Evolutionary conservation across 2,888 invertebrate species (phyloP), one percentile per base, ranked within the genome.

Genomic region (Megamerina dolium): DNA sequence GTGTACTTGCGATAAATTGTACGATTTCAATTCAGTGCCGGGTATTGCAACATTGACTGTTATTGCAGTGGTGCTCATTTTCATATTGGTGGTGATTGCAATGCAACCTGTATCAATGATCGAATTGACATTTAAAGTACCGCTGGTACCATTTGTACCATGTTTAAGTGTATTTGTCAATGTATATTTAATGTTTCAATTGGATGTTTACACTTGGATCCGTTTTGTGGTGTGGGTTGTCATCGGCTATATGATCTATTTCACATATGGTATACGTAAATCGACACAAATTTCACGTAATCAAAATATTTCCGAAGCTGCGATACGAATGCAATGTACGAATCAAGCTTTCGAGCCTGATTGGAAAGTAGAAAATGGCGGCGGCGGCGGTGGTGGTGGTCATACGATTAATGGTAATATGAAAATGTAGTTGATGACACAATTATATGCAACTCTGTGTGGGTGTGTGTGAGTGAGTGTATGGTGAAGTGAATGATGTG

Each of bases 181-280:
- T 73, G 73, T 91, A 39, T 92, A 91, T 70, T 75, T 95, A 41
- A 94, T 94, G 93, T 78, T 89, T 58, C 87, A 91, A 73, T 74
- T 95, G 49, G 87, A 90, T 64, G 58, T 76, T 37, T 78, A 81
- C 59, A 94, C 94, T 3, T 94, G 94, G 94, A 79, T 91, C 45
- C 77, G 93, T 59, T 93, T 94, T 73, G 74, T 78, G 41, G 77
- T 87, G 13, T 95, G 94, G 94, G 77, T 95, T 55, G 62, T 75
- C 6, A 73, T 92, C 46, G 94, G 93, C 78, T 85, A 90, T 61
- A 57, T 80, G 3, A 89, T 94, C 59, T 94, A 94, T 70, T 87
- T 93, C 68, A 67, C 75, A 49, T 94, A 94, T 63, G 92, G 93
- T 33, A 79, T 93, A 43, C 73, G 77, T 30, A 76, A 92, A 64